phyloP scores from a whole-genome alignment of 1,140 invertebrate genomes.

The Euglossa dilemma region DNA sequence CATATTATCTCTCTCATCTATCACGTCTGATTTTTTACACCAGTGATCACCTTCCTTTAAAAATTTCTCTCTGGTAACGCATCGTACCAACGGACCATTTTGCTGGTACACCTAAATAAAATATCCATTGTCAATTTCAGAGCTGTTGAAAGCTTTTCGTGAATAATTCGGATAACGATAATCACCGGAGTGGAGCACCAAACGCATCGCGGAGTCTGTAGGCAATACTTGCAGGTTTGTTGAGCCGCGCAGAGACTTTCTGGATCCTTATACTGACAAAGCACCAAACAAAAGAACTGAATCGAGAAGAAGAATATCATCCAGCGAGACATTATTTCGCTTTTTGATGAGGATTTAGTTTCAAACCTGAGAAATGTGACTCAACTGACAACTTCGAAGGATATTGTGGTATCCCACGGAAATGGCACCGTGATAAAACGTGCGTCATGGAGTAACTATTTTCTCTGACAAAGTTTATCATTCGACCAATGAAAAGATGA shows the following conservation, averaged over 20 bases:
- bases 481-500: neutral
- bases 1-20: constrained; percentile 47
- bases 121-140: neutral
- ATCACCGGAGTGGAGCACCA: constrained; percentile 72
- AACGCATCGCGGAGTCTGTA: constrained; percentile 69
- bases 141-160: neutral
- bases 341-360: constrained; percentile 19
- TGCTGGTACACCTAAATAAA: constrained; percentile 37
- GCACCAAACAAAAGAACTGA: neutral
- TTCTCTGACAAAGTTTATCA: neutral
- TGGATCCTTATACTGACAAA: constrained; percentile 48
- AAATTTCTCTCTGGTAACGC: constrained; percentile 58
- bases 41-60: constrained; percentile 57
- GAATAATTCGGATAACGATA: constrained; percentile 22
- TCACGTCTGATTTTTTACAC: constrained; percentile 60
- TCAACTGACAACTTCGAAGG: constrained; percentile 48
- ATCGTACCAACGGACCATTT: constrained; percentile 58
- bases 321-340: neutral
- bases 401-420: constrained; percentile 73
- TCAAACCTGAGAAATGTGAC: neutral
- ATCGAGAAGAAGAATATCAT: constrained; percentile 13
- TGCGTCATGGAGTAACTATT: constrained; percentile 65
- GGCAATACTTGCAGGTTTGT: constrained; percentile 65
- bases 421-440: constrained; percentile 68
- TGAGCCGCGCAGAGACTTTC: constrained; percentile 69